Conservation (phyloP, 2,888 invertebrate species). For the Drymonia ruficornis region DNA sequence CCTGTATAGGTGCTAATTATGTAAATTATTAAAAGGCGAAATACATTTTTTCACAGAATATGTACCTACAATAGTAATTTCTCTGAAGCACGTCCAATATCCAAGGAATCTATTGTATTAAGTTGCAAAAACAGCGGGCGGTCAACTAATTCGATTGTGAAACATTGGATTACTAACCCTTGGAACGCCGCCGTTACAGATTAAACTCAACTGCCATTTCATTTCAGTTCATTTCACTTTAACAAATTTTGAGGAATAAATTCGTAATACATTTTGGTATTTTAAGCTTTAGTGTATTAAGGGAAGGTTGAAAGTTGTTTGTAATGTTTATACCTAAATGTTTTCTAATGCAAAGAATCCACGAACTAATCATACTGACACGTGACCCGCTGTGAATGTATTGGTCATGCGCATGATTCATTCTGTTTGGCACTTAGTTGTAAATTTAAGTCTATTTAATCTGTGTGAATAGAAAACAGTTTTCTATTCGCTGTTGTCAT, state of each 20-base stretch:
- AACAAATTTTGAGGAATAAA: neutral
- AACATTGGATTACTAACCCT: conserved; percentile 52
- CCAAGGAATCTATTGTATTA: conserved; percentile 67
- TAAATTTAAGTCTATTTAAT: conserved; percentile 21
- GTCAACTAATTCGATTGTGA: conserved; percentile 76
- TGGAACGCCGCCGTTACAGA: conserved; percentile 20
- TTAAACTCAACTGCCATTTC: conserved; percentile 12
- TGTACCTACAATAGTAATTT: conserved; percentile 54
- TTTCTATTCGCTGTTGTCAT: conserved; percentile 6
- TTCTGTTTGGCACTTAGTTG: conserved; percentile 41
- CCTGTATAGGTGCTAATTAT: too few relatives aligned
- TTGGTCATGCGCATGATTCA: conserved; percentile 43
- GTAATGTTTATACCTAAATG: conserved; percentile 24
- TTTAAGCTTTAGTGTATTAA: neutral
- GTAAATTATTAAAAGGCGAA: too few relatives aligned
- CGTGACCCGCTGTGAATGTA: conserved; percentile 59
- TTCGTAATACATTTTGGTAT: conserved; percentile 1
- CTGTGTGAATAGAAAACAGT: conserved; percentile 16
- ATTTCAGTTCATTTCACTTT: neutral
- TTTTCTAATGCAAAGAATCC: conserved; percentile 56
- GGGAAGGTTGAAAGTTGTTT: conserved; percentile 11
- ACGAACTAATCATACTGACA: conserved; percentile 72
- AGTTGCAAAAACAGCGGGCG: conserved; percentile 78
- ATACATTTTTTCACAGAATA: too few relatives aligned
- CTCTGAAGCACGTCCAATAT: conserved; percentile 55